phyloP scores from a whole-genome alignment of 2,797 vertebrate genomes.

The Hoplostethus atlanticus region DNA sequence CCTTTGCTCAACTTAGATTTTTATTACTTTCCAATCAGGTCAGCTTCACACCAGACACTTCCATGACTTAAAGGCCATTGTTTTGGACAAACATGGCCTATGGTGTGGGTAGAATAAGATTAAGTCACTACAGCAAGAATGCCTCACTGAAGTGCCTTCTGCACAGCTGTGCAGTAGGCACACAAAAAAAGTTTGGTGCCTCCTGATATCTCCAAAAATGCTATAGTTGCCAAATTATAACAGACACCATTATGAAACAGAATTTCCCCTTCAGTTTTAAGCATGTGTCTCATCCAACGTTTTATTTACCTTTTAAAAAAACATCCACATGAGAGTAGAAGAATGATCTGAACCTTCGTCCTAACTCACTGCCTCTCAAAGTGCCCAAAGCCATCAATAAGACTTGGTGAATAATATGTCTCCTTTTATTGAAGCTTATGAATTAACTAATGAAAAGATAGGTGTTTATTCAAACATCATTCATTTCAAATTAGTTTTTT shows the following conservation, averaged over 20 bases:
- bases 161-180: constrained; percentile 22
- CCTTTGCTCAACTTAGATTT: constrained; percentile 93
- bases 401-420: background rate
- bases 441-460: background rate
- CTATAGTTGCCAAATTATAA: constrained; percentile 4
- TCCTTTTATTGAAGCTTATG: background rate
- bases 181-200: constrained; percentile 12
- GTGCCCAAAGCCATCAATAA: background rate
- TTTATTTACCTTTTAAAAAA: constrained; percentile 4
- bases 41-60: constrained; percentile 89
- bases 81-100: constrained; percentile 94
- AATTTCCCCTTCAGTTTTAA: constrained; percentile 39
- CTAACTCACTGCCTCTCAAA: constrained; percentile 8
- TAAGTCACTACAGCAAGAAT: constrained; percentile 72
- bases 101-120: constrained; percentile 81
- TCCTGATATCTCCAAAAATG: constrained; percentile 29
- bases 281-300: background rate
- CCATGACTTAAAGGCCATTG: constrained; percentile 87
- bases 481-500: background rate
- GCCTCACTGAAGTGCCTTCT: constrained; percentile 65
- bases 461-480: background rate
- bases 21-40: constrained; percentile 99
- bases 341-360: background rate
- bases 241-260: background rate
- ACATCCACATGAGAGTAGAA: background rate